phyloP scores from a whole-genome alignment of 2,113 vertebrate species.

The Paradoxurus hermaphroditus region DNA sequence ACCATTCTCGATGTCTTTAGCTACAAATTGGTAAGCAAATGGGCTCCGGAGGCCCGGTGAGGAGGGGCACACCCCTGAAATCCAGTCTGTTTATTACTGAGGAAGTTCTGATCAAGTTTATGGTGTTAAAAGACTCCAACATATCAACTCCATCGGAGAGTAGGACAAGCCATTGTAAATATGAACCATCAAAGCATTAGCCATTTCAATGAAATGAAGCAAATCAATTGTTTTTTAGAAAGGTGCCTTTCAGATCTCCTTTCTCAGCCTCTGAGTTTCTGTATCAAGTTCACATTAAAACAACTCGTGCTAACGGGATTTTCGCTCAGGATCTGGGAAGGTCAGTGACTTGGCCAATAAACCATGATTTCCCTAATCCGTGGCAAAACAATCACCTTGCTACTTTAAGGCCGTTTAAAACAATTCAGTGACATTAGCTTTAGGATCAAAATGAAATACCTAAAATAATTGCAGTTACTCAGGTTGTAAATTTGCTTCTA shows the following conservation, averaged over 20 bases:
- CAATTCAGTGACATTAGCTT: neutral
- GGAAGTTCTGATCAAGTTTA: constrained; percentile 88
- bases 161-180: constrained; percentile 86
- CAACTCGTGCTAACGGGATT: constrained; percentile 70
- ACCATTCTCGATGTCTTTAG: constrained; percentile 83
- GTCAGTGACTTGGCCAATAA: constrained; percentile 73
- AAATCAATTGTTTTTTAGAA: constrained; percentile 85
- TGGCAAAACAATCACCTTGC: constrained; percentile 62
- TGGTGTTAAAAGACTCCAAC: constrained; percentile 85
- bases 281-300: constrained; percentile 79
- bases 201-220: constrained; percentile 90
- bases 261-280: constrained; percentile 76
- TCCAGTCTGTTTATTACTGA: constrained; percentile 83
- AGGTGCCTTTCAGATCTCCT: constrained; percentile 89
- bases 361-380: constrained; percentile 65
- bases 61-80: constrained; percentile 77
- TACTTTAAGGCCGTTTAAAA: constrained; percentile 10
- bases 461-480: neutral
- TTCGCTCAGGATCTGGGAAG: constrained; percentile 72
- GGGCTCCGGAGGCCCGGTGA: constrained; percentile 66
- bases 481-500: neutral
- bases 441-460: constrained; percentile 27
- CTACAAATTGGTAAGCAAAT: constrained; percentile 85
- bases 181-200: constrained; percentile 88
- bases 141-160: constrained; percentile 84